phyloP scores from a whole-genome alignment of 2,888 invertebrate genomes.

The Drosophila tanythrix region DNA sequence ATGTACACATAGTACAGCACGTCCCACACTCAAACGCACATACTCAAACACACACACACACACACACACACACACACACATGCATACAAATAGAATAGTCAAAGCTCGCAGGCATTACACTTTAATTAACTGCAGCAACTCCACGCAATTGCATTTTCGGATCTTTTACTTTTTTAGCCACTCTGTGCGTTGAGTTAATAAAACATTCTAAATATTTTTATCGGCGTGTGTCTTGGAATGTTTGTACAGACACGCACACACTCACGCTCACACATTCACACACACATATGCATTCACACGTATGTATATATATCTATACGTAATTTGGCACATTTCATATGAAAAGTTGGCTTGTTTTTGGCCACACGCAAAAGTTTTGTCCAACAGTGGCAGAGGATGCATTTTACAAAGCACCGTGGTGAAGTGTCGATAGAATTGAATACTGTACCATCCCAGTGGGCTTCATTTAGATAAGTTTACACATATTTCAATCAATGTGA shows the following conservation, averaged over 20 bases:
- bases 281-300: background rate
- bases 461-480: background rate
- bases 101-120: constrained; percentile 41
- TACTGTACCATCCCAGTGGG: too few relatives aligned
- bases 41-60: background rate
- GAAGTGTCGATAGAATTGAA: background rate
- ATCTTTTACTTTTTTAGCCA: constrained; percentile 2
- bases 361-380: constrained; percentile 31
- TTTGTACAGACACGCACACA: background rate
- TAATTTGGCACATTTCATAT: constrained; percentile 68
- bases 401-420: constrained; percentile 14
- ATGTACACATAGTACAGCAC: background rate
- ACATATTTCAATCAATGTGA: background rate
- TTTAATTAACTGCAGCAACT: constrained; percentile 60
- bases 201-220: constrained; percentile 67
- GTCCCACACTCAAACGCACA: background rate
- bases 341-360: constrained; percentile 52
- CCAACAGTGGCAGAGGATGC: constrained; percentile 10
- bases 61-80: background rate
- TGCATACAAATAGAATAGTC: background rate
- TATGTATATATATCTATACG: constrained; percentile 6
- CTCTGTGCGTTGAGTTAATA: constrained; percentile 48
- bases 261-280: background rate
- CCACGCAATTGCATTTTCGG: constrained; percentile 52
- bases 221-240: constrained; percentile 46